Percentiles rank a stretch among this genome's conserved stretches.
phyloP scores from a whole-genome alignment of 2,797 vertebrate genomes.

The Momotus momota region DNA sequence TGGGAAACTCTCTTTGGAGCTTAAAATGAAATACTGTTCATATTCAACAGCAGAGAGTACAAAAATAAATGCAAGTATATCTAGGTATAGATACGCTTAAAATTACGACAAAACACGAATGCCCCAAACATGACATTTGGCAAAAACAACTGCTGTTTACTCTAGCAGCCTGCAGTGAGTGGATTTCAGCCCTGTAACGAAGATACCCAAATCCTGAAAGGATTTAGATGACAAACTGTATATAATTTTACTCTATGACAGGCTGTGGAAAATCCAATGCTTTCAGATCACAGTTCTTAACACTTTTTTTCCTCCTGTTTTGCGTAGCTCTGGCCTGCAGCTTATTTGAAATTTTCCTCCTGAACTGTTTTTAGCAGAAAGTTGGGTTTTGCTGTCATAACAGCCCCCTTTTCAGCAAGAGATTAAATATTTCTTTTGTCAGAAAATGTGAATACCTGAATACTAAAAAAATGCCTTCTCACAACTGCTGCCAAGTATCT shows the following conservation, averaged over 20 bases:
- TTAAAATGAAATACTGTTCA: slow-evolving; percentile 14
- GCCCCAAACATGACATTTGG: neutral
- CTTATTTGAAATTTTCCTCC: neutral
- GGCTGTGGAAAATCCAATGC: neutral
- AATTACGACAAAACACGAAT: neutral
- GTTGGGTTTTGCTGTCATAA: neutral
- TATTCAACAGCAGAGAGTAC: neutral
- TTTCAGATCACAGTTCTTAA: neutral
- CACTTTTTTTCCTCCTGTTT: neutral
- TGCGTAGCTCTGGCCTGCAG: neutral
- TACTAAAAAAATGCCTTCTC: neutral
- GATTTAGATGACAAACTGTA: neutral
- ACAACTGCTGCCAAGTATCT: neutral
- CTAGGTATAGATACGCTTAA: neutral
- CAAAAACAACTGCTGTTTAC: neutral
- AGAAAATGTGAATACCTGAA: neutral
- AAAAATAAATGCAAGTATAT: neutral
- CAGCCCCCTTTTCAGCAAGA: neutral
- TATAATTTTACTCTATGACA: neutral
- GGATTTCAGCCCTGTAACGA: neutral
- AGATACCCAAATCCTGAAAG: neutral
- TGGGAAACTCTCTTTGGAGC: neutral
- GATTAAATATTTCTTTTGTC: neutral
- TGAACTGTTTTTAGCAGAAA: neutral
- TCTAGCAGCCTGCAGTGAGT: neutral